Conservation (phyloP, 37 sponge, comb jelly and placozoan species). For the Tethya wilhelma region DNA sequence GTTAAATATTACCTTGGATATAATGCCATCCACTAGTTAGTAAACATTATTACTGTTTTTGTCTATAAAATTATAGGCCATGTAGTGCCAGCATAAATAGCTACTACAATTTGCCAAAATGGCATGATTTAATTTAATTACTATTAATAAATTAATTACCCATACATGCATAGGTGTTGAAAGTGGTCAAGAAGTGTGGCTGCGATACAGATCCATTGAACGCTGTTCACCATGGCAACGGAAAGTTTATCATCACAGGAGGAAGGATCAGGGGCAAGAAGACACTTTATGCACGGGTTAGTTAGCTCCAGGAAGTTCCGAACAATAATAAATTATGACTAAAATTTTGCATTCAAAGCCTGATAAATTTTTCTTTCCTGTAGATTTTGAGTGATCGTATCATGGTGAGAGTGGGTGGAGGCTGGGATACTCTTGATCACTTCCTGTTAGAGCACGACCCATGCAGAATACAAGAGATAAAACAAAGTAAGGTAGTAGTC, state of each 20-base stretch:
- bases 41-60: too few species aligned
- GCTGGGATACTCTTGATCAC: constrained; percentile 87
- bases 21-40: too few species aligned
- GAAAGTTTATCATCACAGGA: not conserved
- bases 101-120: too few species aligned
- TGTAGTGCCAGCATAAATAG: too few species aligned
- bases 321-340: too few species aligned
- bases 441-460: constrained; percentile 80
- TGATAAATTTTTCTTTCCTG: not conserved
- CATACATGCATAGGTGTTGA: not conserved
- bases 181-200: not conserved
- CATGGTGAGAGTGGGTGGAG: constrained; percentile 86
- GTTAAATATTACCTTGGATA: too few species aligned
- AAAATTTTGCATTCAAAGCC: too few species aligned
- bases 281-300: constrained; percentile 5
- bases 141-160: too few species aligned
- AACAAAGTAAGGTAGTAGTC: not conserved
- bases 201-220: not conserved
- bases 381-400: constrained; percentile 68
- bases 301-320: not conserved
- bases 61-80: too few species aligned
- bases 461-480: constrained; percentile 40
- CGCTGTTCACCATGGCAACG: not conserved
- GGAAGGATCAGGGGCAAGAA: constrained; percentile 5
- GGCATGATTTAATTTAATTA: too few species aligned